phyloP scores from a whole-genome alignment of 2,888 invertebrate species.

The Xylocampa areola region DNA sequence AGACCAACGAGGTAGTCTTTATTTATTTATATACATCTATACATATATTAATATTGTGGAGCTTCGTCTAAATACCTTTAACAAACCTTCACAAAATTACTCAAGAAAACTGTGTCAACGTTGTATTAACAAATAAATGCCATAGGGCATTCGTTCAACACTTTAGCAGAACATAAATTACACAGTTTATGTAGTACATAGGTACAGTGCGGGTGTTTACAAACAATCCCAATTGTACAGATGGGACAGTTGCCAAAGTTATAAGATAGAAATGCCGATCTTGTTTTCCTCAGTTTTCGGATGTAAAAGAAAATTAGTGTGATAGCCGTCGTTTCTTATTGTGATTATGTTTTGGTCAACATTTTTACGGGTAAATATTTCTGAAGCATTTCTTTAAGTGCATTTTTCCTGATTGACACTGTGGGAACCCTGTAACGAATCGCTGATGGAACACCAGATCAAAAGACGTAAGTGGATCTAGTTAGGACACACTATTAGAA shows the following conservation, averaged over 20 bases:
- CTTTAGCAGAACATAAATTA: conserved; percentile 27
- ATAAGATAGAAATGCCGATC: conserved; percentile 2
- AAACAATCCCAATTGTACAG: conserved; percentile 33
- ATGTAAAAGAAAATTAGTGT: background rate
- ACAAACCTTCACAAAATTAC: no score
- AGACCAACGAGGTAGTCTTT: no score
- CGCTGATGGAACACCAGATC: no score
- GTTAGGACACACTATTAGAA: no score
- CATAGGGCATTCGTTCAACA: background rate
- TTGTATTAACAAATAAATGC: background rate
- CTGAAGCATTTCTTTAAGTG: no score
- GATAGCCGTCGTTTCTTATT: conserved; percentile 9
- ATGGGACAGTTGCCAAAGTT: conserved; percentile 29
- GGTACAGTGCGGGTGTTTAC: conserved; percentile 11
- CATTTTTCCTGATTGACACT: no score
- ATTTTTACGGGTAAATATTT: background rate
- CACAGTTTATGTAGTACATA: conserved; percentile 11
- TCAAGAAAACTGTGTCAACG: background rate
- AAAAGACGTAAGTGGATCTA: no score
- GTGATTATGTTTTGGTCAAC: background rate
- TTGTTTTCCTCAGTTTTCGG: conserved; percentile 2
- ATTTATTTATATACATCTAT: no score
- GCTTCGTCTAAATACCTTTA: no score
- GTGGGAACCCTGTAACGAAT: no score
- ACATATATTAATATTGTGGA: no score